These are phyloP conservation scores for Psix sp. DNA, from an alignment of 1,140 invertebrate species.

Conservation along the genomic window DNA sequence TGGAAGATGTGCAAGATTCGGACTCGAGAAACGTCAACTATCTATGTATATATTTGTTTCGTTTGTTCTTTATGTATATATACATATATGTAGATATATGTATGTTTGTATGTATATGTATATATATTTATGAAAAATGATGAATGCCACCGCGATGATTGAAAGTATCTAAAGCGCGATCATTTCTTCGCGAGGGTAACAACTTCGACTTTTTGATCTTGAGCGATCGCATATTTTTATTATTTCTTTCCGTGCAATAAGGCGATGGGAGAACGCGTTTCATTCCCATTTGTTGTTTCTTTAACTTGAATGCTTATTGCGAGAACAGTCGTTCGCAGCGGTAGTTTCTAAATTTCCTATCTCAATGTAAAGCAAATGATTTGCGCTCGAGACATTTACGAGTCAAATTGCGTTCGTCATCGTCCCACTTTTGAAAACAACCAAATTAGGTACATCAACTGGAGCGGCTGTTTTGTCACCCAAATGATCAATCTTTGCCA, in stretches of 20 bases:
- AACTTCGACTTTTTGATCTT: slow-evolving; percentile 12
- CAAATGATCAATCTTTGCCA: too few relatives aligned
- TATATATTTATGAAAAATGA: slow-evolving; percentile 15
- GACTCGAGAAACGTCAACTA: slow-evolving; percentile 32
- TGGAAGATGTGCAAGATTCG: slow-evolving; percentile 42
- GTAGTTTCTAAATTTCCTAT: slow-evolving; percentile 49
- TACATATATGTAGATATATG: slow-evolving; percentile 8
- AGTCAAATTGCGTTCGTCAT: slow-evolving; percentile 11
- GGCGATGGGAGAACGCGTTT: slow-evolving; percentile 30
- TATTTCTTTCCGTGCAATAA: slow-evolving; percentile 43
- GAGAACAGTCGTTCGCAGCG: slow-evolving; percentile 44
- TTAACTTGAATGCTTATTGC: slow-evolving; percentile 49
- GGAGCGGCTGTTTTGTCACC: too few relatives aligned
- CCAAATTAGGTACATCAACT: too few relatives aligned
- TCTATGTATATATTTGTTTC: slow-evolving; percentile 11
- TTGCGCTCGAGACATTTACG: slow-evolving; percentile 32
- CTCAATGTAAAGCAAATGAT: slow-evolving; percentile 30
- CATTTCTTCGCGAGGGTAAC: slow-evolving; percentile 11
- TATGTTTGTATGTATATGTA: neutral
- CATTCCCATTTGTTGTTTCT: slow-evolving; percentile 42
- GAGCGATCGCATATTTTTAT: slow-evolving; percentile 23
- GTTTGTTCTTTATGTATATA: neutral
- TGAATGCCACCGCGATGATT: slow-evolving; percentile 19
- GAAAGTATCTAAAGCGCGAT: slow-evolving; percentile 23
- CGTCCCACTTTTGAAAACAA: too few relatives aligned